Percentiles rank a stretch among this genome's conserved stretches.
These are phyloP conservation scores for Arbacia lixula DNA, from an alignment of 53 echinoderm and acorn worm species.

Conservation along the genomic window DNA sequence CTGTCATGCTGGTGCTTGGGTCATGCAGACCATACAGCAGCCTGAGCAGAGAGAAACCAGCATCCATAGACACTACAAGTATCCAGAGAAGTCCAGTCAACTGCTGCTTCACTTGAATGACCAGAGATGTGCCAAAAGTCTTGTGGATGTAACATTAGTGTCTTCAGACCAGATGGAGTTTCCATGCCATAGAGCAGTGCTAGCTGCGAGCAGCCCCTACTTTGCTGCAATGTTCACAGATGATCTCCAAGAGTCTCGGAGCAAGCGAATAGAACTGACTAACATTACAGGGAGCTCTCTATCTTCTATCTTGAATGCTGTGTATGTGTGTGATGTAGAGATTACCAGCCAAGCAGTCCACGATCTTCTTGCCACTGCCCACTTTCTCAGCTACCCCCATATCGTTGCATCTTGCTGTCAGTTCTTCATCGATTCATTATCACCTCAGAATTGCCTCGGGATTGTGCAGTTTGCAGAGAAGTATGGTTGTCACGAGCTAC, in stretches of 20 bases:
- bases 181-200: conserved; percentile 75
- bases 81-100: conserved; percentile 37
- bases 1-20: too few relatives aligned
- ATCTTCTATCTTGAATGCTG: conserved; percentile 55
- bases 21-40: too few relatives aligned
- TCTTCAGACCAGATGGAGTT: conserved; percentile 58
- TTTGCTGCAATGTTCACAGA: conserved; percentile 65
- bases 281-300: conserved; percentile 60
- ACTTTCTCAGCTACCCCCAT: conserved; percentile 62
- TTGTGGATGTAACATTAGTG: conserved; percentile 41
- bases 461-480: conserved; percentile 63
- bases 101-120: conserved; percentile 18
- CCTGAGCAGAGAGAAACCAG: neutral
- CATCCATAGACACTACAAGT: neutral
- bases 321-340: conserved; percentile 62
- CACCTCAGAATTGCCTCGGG: conserved; percentile 68
- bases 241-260: conserved; percentile 33
- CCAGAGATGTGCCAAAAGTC: neutral
- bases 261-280: conserved; percentile 45
- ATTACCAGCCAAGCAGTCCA: conserved; percentile 40
- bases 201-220: conserved; percentile 82
- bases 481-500: conserved; percentile 54
- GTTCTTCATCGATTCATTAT: conserved; percentile 47
- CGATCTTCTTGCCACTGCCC: conserved; percentile 67
- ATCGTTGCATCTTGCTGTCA: conserved; percentile 63